A percentile compares a stretch with the other conserved stretches of the same genome.
phyloP scores from a whole-genome alignment of 2,888 invertebrate genomes.

The Mesoligia furuncula region DNA sequence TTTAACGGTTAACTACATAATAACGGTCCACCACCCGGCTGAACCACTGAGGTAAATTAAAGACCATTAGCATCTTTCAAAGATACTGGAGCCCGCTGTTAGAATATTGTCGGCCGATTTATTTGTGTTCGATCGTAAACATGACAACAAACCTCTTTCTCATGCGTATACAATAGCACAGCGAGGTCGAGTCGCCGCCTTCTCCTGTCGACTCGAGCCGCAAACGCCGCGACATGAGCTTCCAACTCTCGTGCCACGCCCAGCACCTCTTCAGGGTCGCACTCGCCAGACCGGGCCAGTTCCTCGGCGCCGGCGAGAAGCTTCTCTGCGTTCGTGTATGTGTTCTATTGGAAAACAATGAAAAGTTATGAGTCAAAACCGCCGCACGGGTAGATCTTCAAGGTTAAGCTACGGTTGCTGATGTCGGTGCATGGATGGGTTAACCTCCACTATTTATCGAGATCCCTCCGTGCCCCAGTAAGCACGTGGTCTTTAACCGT shows the following conservation, averaged over 20 bases:
- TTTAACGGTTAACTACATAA: not conserved
- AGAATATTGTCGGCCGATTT: not conserved
- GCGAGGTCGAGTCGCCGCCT: too few relatives aligned
- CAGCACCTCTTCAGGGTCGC: conserved; percentile 98
- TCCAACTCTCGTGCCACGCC: conserved; percentile 98
- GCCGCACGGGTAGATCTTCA: not conserved
- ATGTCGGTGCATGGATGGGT: not conserved
- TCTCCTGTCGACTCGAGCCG: conserved; percentile 73
- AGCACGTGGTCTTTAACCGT: not conserved
- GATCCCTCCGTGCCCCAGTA: too few relatives aligned
- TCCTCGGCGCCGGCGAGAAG: conserved; percentile 98
- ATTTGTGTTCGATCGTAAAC: not conserved
- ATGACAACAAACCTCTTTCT: not conserved
- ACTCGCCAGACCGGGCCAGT: conserved; percentile 98
- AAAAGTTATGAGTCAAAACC: not conserved
- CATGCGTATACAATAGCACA: too few relatives aligned
- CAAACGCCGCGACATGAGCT: conserved; percentile 98
- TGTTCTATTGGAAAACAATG: conserved; percentile 92
- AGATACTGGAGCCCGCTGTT: not conserved
- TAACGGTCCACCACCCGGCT: not conserved
- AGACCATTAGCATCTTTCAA: not conserved
- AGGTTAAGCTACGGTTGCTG: too few relatives aligned
- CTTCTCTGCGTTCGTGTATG: conserved; percentile 99
- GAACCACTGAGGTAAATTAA: not conserved
- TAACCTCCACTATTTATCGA: not conserved